A percentile compares a stretch with the other conserved stretches of the same genome.
Evolutionary conservation across 2,888 invertebrate species (phyloP).

Genomic region (Eurytoma adleriae): DNA sequence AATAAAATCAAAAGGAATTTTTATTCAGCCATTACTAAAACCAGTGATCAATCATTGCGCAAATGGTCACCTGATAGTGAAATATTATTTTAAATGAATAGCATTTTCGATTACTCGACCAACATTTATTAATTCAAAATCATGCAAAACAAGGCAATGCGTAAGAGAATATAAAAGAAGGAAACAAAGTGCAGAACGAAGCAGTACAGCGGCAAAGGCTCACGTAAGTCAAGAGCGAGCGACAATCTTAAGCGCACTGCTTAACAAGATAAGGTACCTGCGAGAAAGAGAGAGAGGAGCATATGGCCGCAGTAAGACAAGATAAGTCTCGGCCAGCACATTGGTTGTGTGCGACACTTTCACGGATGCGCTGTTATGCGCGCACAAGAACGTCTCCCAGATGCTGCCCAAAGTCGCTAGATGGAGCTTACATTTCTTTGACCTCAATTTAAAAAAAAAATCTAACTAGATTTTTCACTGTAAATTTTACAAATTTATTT

Average conservation of each 20-base stretch:
- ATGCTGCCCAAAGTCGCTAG: neutral
- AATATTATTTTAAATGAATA: too few relatives aligned
- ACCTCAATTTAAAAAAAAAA: too few relatives aligned
- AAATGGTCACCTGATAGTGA: too few relatives aligned
- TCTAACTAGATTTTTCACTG: too few relatives aligned
- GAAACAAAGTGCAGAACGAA: neutral
- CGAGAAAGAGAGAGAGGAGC: slow-evolving; percentile 31
- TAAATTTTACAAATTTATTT: too few relatives aligned
- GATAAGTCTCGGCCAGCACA: slow-evolving; percentile 63
- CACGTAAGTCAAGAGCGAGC: slow-evolving; percentile 59
- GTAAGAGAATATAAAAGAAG: neutral
- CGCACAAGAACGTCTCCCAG: slow-evolving; percentile 21
- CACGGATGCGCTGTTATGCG: neutral
- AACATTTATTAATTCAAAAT: too few relatives aligned
- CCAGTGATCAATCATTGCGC: too few relatives aligned
- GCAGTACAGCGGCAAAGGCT: slow-evolving; percentile 26
- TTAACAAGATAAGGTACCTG: slow-evolving; percentile 65
- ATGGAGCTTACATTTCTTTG: too few relatives aligned
- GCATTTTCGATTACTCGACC: too few relatives aligned
- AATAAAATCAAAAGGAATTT: too few relatives aligned
- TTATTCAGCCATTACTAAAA: too few relatives aligned
- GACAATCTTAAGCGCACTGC: slow-evolving; percentile 72
- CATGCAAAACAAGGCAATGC: neutral
- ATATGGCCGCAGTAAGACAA: slow-evolving; percentile 66
- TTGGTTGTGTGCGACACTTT: neutral